Percentiles rank a stretch among this genome's conserved stretches.
Evolutionary conservation across 2,113 vertebrate genomes (phyloP).

Genomic region (Tonatia bakeri): DNA sequence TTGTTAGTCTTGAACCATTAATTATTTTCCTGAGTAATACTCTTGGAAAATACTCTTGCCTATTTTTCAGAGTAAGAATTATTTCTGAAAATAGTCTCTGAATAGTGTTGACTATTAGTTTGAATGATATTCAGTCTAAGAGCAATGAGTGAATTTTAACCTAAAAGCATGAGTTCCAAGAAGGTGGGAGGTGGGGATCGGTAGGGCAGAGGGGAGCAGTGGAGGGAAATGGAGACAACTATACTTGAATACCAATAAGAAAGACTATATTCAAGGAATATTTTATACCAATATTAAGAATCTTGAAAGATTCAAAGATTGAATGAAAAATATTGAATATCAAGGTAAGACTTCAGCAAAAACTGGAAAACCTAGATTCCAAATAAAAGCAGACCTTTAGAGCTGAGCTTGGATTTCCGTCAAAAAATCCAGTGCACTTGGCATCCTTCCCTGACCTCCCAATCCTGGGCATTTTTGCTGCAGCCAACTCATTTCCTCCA

Average conservation of each 20-base stretch:
- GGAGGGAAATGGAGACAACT: too few species aligned
- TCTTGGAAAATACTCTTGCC: constrained; percentile 25
- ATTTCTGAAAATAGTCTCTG: constrained; percentile 27
- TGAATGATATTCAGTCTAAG: background rate
- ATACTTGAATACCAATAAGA: too few species aligned
- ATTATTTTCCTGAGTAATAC: constrained; percentile 10
- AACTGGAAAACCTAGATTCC: background rate
- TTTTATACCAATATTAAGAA: background rate
- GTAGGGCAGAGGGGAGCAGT: too few species aligned
- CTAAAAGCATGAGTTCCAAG: background rate
- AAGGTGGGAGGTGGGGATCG: too few species aligned
- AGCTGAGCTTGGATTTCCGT: background rate
- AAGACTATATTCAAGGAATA: background rate
- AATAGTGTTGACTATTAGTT: background rate
- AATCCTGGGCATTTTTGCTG: background rate
- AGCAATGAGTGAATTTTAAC: background rate
- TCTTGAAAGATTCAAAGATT: background rate
- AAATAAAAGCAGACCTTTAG: background rate
- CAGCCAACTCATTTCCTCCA: constrained; percentile 69
- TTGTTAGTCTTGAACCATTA: constrained; percentile 31
- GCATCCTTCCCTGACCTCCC: constrained; percentile 44
- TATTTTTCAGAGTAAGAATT: constrained; percentile 21
- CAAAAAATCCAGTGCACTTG: background rate
- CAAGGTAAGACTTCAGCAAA: constrained; percentile 1
- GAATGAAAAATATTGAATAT: background rate